A percentile compares a stretch with the other conserved stretches of the same genome.
Evolutionary conservation across 1,140 invertebrate genomes (phyloP).

Genomic region (Oncopodura yosiiana): DNA sequence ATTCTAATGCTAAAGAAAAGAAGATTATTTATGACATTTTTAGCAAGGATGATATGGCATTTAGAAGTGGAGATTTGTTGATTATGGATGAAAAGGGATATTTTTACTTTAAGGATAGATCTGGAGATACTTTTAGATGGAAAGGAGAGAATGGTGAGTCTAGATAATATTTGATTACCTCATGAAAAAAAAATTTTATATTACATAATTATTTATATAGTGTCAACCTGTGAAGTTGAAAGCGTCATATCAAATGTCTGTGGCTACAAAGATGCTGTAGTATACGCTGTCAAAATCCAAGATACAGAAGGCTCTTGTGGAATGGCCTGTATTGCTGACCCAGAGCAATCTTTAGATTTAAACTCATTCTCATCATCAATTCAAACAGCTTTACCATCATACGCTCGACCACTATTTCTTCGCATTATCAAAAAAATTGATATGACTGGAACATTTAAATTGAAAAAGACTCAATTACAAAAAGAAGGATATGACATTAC

Average conservation of each 20-base stretch:
- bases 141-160: conserved; percentile 99
- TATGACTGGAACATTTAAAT: conserved; percentile 55
- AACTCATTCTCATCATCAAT: conserved; percentile 52
- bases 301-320: conserved; percentile 64
- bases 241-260: conserved; percentile 75
- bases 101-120: conserved; percentile 88
- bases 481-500: conserved; percentile 78
- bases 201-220: no score
- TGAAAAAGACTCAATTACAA: conserved; percentile 81
- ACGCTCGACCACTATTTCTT: conserved; percentile 79
- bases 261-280: conserved; percentile 58
- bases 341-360: conserved; percentile 56
- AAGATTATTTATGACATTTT: conserved; percentile 89
- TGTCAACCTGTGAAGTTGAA: conserved; percentile 93
- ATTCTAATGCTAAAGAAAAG: conserved; percentile 79
- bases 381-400: conserved; percentile 61
- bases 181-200: no score
- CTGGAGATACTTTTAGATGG: conserved; percentile 93
- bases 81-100: conserved; percentile 87
- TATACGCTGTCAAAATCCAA: conserved; percentile 77
- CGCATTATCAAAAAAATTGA: conserved; percentile 71
- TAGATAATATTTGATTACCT: no score
- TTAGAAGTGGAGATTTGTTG: conserved; percentile 87
- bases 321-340: conserved; percentile 90
- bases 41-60: conserved; percentile 74